These are phyloP conservation scores for Nasalis larvatus DNA, from an alignment of 2,113 vertebrate genomes.

Conservation along the genomic window DNA sequence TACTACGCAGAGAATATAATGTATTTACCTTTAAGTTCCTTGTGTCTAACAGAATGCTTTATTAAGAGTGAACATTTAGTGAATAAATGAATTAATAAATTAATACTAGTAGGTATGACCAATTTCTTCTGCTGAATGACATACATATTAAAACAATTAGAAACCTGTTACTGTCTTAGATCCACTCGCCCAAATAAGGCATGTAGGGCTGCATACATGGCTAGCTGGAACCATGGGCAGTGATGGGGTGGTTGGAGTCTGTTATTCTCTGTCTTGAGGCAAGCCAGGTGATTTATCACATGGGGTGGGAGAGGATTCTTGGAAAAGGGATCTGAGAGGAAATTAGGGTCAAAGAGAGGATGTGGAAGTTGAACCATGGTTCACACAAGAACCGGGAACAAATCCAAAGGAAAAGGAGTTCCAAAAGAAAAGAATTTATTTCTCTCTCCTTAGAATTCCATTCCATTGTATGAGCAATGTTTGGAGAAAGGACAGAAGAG, in stretches of 20 bases:
- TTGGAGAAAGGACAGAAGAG: constrained; percentile 31
- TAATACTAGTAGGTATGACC: neutral
- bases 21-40: neutral
- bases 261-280: constrained; percentile 38
- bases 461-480: constrained; percentile 50
- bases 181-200: neutral
- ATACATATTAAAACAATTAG: neutral
- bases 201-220: neutral
- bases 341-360: constrained; percentile 60
- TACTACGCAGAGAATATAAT: neutral
- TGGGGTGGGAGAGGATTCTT: constrained; percentile 39
- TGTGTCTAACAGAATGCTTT: neutral
- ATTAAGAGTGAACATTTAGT: neutral
- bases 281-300: constrained; percentile 62
- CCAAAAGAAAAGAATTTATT: constrained; percentile 51
- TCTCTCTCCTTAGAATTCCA: constrained; percentile 61
- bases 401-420: constrained; percentile 61
- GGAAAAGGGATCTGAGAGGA: constrained; percentile 64
- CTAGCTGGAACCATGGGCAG: neutral
- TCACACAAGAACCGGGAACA: constrained; percentile 63
- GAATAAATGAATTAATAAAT: neutral
- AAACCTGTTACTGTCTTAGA: neutral
- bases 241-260: neutral
- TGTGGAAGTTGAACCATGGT: constrained; percentile 32
- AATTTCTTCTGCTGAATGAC: neutral